Evolutionary conservation across 2,888 invertebrate species (phyloP).

Genomic region (Pocota personata): DNA sequence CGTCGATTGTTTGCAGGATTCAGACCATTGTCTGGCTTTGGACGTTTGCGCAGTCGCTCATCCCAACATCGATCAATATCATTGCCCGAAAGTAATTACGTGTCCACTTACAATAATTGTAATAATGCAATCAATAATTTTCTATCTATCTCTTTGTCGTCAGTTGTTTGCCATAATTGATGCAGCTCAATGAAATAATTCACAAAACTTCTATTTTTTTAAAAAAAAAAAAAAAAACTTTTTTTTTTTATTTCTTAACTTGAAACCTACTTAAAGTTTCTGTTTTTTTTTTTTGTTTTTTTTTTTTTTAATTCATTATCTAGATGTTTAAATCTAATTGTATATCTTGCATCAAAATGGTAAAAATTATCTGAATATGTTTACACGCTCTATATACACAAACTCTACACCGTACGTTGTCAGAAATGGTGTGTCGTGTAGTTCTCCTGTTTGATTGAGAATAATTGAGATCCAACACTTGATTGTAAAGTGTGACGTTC

Average conservation of each 20-base stretch:
- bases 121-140: conserved; percentile 75
- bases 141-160: conserved; percentile 74
- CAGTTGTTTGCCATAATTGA: conserved; percentile 71
- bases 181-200: conserved; percentile 82
- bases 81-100: conserved; percentile 91
- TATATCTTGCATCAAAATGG: conserved; percentile 68
- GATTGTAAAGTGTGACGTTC: conserved; percentile 70
- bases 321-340: conserved; percentile 31
- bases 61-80: conserved; percentile 92
- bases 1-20: conserved; percentile 91
- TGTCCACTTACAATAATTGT: conserved; percentile 75
- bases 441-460: conserved; percentile 57
- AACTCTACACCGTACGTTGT: conserved; percentile 40
- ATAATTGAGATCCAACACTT: conserved; percentile 62
- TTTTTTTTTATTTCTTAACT: conserved; percentile 5
- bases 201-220: conserved; percentile 78
- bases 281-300: background rate
- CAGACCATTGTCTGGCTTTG: conserved; percentile 91
- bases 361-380: conserved; percentile 43
- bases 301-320: conserved; percentile 17
- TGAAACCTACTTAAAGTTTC: background rate
- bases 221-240: too few species aligned
- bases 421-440: conserved; percentile 44
- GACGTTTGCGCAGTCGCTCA: conserved; percentile 86
- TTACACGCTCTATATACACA: conserved; percentile 29